A percentile compares a stretch with the other conserved stretches of the same genome.
Conservation (phyloP, 2,888 invertebrate species). For the Thysanoteuthis rhombus region DNA sequence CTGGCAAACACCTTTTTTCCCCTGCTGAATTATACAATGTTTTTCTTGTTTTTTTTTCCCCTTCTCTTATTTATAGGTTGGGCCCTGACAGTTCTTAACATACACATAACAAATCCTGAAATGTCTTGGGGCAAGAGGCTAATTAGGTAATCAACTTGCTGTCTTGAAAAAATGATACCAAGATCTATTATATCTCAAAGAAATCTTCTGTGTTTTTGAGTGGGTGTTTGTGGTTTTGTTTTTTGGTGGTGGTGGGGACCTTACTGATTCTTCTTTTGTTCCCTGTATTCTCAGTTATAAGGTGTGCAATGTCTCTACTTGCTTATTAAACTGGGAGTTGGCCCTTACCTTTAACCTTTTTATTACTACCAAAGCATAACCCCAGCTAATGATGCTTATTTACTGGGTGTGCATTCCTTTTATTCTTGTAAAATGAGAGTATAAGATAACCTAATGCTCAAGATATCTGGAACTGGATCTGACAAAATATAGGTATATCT, state of each 20-base stretch:
- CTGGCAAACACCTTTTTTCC: neutral
- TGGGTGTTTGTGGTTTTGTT: neutral
- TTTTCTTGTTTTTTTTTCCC: neutral
- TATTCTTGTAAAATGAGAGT: neutral
- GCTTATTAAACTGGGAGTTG: neutral
- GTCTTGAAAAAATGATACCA: neutral
- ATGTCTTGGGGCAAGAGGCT: neutral
- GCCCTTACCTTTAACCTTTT: neutral
- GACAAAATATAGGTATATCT: too few species aligned
- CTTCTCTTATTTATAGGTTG: too few species aligned
- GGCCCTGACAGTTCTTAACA: neutral
- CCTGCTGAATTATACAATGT: too few species aligned
- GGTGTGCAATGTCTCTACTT: too few species aligned
- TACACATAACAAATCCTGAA: neutral
- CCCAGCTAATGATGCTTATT: neutral
- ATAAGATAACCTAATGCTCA: too few species aligned
- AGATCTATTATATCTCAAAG: neutral
- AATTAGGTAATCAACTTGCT: neutral
- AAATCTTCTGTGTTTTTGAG: neutral
- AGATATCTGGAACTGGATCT: too few species aligned
- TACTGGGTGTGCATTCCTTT: neutral
- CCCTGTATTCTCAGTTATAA: too few species aligned
- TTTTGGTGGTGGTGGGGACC: too few species aligned
- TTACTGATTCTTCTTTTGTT: neutral
- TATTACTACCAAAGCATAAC: neutral